Percentiles rank a stretch among this genome's conserved stretches.
Conservation (phyloP, 2,797 vertebrate species). For the Thaleichthys pacificus region DNA sequence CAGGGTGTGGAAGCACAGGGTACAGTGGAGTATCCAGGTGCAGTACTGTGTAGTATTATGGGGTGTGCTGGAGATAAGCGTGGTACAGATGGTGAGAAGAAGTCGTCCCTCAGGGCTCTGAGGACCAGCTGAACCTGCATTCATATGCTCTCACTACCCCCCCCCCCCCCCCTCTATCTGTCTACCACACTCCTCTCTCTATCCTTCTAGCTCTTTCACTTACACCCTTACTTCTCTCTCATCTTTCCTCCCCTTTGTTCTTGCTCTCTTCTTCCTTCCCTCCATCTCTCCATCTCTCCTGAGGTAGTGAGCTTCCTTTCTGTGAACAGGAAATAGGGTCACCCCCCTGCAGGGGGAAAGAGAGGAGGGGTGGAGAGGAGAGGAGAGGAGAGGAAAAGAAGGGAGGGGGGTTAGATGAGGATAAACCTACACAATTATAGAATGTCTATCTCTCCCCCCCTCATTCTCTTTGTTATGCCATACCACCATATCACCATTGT, state of each 20-base stretch:
- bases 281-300: not conserved
- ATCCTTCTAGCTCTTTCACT: not conserved
- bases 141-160: slow-evolving; percentile 16
- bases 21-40: no score
- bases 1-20: no score
- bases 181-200: not conserved
- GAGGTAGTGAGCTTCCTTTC: slow-evolving; percentile 1
- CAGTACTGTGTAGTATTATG: not conserved
- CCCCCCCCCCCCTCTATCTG: slow-evolving; percentile 6
- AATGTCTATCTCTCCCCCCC: not conserved
- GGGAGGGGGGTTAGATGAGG: not conserved
- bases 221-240: not conserved
- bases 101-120: slow-evolving; percentile 1
- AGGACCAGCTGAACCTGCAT: slow-evolving; percentile 5
- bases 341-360: not conserved
- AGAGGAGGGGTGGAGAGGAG: not conserved
- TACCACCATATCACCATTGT: slow-evolving; percentile 2
- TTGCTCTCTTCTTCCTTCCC: no score
- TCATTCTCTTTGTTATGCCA: not conserved
- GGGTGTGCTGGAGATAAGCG: not conserved
- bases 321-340: slow-evolving; percentile 8
- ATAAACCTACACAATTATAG: not conserved
- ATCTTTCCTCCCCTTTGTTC: no score
- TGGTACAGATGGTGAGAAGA: not conserved
- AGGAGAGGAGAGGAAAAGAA: not conserved